These are phyloP conservation scores for Astropecten irregularis DNA, from an alignment of 53 echinoderm and acorn worm genomes.

Conservation along the genomic window DNA sequence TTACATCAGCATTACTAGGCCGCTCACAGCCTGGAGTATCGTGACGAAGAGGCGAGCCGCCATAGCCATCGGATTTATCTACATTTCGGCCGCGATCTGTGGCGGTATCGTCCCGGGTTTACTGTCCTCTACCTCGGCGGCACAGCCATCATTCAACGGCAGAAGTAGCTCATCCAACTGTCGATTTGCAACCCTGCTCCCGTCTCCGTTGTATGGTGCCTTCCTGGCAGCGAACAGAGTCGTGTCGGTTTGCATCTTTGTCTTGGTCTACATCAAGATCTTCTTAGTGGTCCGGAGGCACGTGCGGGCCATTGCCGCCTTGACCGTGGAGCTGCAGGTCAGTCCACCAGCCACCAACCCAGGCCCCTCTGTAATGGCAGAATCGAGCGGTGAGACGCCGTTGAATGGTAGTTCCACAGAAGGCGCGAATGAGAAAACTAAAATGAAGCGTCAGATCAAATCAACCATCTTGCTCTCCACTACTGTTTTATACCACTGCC, in stretches of 20 bases:
- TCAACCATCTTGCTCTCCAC: constrained; percentile 29
- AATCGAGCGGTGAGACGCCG: too few relatives aligned
- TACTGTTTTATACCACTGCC: constrained; percentile 17
- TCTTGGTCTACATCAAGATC: constrained; percentile 21
- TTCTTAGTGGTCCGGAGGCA: constrained; percentile 46
- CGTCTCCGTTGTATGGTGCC: constrained; percentile 9
- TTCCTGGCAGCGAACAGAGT: constrained; percentile 37
- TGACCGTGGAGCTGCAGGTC: too few relatives aligned
- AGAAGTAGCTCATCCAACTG: background rate
- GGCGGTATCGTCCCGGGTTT: constrained; percentile 11
- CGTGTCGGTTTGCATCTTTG: background rate
- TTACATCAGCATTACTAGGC: constrained; percentile 23
- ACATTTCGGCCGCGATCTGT: background rate
- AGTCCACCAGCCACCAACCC: too few relatives aligned
- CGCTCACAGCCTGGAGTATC: background rate
- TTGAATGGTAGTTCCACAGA: too few relatives aligned
- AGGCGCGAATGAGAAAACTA: too few relatives aligned
- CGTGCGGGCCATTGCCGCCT: constrained; percentile 48
- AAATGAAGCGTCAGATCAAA: too few relatives aligned
- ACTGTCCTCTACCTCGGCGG: background rate
- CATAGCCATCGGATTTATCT: background rate
- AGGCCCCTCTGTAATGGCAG: too few relatives aligned
- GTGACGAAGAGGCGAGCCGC: background rate
- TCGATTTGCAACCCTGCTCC: constrained; percentile 9
- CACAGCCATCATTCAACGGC: too few relatives aligned